These are phyloP conservation scores for Cyphomyrmex costatus DNA, from an alignment of 1,140 invertebrate species.

Conservation along the genomic window DNA sequence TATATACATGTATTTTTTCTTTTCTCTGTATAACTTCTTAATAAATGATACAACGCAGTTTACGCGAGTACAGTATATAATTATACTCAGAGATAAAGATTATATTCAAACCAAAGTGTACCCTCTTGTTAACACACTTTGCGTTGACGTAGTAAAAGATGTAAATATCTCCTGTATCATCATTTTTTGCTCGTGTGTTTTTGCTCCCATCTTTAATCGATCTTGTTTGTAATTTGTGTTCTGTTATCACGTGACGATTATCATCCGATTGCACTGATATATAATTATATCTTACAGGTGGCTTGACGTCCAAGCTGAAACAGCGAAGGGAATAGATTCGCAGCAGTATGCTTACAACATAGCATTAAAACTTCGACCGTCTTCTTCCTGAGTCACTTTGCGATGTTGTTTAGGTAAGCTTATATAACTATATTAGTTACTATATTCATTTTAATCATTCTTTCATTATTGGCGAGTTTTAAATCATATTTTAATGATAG, in stretches of 20 bases:
- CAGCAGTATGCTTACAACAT: constrained; percentile 83
- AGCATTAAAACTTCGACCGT: constrained; percentile 81
- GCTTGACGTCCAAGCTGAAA: constrained; percentile 82
- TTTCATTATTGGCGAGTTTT: background rate
- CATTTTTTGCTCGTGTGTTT: background rate
- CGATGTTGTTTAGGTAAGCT: constrained; percentile 86
- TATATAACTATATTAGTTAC: background rate
- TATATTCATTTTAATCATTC: background rate
- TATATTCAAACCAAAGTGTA: background rate
- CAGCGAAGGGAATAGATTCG: constrained; percentile 80
- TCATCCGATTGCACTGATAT: constrained; percentile 5
- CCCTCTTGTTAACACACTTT: constrained; percentile 28
- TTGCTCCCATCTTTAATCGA: background rate
- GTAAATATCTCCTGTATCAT: background rate
- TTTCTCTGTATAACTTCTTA: background rate
- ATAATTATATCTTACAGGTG: constrained; percentile 79
- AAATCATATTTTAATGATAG: background rate
- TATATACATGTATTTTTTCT: background rate
- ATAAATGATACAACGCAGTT: constrained; percentile 1
- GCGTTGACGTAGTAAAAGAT: background rate
- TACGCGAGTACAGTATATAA: background rate
- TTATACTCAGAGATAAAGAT: background rate
- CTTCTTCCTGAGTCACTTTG: constrained; percentile 84
- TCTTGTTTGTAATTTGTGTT: background rate
- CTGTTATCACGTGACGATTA: background rate